phyloP scores from a whole-genome alignment of 35 echinoderm and acorn worm genomes.

The Heliocidaris erythrogramma region DNA sequence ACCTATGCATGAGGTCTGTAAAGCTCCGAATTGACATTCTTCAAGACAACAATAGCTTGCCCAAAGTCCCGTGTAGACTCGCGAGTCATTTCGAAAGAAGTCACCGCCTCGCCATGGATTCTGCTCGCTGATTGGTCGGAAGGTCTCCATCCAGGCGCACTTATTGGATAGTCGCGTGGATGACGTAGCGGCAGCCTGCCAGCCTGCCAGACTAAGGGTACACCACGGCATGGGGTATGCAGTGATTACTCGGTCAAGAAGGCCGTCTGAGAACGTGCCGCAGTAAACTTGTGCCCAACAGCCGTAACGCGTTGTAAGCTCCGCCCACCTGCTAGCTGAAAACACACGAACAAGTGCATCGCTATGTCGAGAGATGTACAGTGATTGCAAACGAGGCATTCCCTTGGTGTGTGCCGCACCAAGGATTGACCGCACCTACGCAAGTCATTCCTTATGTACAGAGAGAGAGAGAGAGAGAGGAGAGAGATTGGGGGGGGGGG shows the following conservation, averaged over 20 bases:
- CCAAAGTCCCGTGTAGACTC: background rate
- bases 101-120: background rate
- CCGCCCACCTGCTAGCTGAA: conserved; percentile 14
- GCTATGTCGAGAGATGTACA: background rate
- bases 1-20: conserved; percentile 10
- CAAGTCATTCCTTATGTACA: background rate
- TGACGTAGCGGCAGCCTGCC: conserved; percentile 12
- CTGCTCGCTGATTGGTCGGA: conserved; percentile 1
- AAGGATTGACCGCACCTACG: too few relatives aligned
- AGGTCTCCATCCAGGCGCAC: background rate
- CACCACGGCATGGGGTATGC: background rate
- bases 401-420: conserved; percentile 21
- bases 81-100: conserved; percentile 17
- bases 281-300: background rate
- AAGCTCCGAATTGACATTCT: conserved; percentile 45
- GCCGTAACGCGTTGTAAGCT: conserved; percentile 35
- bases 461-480: background rate
- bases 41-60: conserved; percentile 41
- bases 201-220: background rate
- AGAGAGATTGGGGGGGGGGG: background rate
- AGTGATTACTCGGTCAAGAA: conserved; percentile 1
- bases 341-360: conserved; percentile 36
- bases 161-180: conserved; percentile 35
- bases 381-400: conserved; percentile 7
- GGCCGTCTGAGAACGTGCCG: conserved; percentile 30